These are phyloP conservation scores for Creontiades dilutus DNA, from an alignment of 2,888 invertebrate species.

Conservation along the genomic window DNA sequence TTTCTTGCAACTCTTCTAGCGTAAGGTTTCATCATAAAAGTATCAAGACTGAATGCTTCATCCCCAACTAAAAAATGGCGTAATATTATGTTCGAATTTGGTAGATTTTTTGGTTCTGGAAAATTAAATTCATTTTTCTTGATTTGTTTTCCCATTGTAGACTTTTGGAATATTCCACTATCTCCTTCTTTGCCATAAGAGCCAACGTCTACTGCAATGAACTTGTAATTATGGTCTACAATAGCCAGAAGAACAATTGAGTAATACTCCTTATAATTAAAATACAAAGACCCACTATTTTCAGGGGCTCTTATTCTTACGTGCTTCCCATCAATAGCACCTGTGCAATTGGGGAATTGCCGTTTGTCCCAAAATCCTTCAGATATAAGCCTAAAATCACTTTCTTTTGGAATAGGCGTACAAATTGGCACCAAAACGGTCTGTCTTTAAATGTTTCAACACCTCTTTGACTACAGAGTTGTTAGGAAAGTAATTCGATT, in stretches of 20 bases:
- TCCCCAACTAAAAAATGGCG: conserved; percentile 18
- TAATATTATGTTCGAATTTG: background rate
- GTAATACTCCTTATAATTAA: conserved; percentile 24
- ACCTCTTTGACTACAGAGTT: background rate
- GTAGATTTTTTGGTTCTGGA: background rate
- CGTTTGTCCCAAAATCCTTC: background rate
- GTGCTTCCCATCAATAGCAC: conserved; percentile 33
- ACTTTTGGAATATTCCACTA: conserved; percentile 14
- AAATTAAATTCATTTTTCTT: background rate
- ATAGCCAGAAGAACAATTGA: conserved; percentile 2
- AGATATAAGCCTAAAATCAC: background rate
- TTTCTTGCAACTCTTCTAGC: background rate
- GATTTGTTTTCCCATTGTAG: background rate
- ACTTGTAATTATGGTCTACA: conserved; percentile 38
- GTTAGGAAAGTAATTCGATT: no score
- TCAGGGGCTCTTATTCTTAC: conserved; percentile 4
- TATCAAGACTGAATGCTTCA: conserved; percentile 33
- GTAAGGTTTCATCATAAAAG: background rate
- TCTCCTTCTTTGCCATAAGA: conserved; percentile 50
- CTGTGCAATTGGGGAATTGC: conserved; percentile 10
- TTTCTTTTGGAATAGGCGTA: background rate
- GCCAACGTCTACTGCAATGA: conserved; percentile 32
- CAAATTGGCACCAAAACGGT: background rate
- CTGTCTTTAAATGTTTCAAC: background rate
- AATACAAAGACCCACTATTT: background rate